Conservation (phyloP, 2,888 invertebrate genomes). For the Meta bourneti region DNA sequence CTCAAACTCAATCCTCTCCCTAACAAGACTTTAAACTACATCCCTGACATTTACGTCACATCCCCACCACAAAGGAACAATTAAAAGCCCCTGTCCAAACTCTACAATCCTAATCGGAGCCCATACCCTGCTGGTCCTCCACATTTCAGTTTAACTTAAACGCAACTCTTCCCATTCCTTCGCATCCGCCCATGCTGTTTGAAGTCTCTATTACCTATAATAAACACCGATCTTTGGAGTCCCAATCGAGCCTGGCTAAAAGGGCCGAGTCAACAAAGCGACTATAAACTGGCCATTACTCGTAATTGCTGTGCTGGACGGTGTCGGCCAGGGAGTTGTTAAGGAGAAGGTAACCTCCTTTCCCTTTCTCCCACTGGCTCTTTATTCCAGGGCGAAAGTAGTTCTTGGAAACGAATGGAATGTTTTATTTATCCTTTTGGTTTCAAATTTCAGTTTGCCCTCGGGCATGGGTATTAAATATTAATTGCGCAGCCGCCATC, state of each 20-base stretch:
- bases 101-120: not conserved
- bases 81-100: not conserved
- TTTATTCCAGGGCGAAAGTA: not conserved
- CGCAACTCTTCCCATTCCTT: not conserved
- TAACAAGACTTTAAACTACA: not conserved
- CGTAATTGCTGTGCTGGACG: conserved; percentile 26
- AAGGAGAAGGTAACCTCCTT: conserved; percentile 3
- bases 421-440: conserved; percentile 21
- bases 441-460: conserved; percentile 7
- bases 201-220: not conserved
- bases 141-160: not conserved
- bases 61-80: not conserved
- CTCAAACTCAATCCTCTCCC: not conserved
- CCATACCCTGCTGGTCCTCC: not conserved
- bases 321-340: not conserved
- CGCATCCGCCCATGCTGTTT: not conserved
- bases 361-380: not conserved
- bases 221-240: not conserved
- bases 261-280: conserved; percentile 26
- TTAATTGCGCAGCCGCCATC: not conserved
- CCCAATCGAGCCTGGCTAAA: too few species aligned
- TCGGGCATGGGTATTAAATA: not conserved
- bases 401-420: not conserved
- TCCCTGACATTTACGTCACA: too few species aligned
- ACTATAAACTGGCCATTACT: conserved; percentile 34